Conservation (phyloP, 2,113 vertebrate genomes). For the Pongo pygmaeus region DNA sequence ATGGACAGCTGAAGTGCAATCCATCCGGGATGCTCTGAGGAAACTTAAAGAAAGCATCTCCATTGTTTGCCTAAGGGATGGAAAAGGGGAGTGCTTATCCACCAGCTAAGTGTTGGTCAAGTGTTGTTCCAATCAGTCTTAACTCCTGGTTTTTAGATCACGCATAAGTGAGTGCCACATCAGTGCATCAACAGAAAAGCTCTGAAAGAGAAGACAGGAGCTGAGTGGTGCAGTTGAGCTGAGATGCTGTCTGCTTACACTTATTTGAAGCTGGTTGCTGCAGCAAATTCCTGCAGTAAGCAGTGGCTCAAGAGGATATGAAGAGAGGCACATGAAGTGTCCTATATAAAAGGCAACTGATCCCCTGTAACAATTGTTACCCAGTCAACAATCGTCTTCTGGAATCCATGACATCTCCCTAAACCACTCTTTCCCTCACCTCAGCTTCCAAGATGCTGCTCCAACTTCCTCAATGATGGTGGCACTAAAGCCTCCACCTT, state of each 20-base stretch:
- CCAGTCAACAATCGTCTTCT: not conserved
- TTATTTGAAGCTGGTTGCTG: not conserved
- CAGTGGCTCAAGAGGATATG: rapidly evolving
- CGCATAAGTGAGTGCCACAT: not conserved
- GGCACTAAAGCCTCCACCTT: not conserved
- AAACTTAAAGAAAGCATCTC: not conserved
- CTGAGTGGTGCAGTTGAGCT: not conserved
- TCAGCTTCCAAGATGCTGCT: not conserved
- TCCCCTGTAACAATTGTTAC: not conserved
- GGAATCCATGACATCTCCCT: not conserved
- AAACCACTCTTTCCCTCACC: not conserved
- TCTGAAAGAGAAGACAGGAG: not conserved
- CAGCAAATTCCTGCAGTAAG: not conserved
- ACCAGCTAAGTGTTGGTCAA: not conserved
- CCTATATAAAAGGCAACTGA: not conserved
- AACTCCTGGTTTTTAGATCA: not conserved
- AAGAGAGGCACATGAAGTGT: not conserved
- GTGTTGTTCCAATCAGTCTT: not conserved
- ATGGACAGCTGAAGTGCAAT: not conserved
- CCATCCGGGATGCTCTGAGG: not conserved
- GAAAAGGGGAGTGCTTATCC: not conserved
- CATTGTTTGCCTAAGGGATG: not conserved
- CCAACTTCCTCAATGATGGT: not conserved
- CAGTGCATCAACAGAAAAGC: not conserved
- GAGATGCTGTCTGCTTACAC: not conserved